Percentiles rank a stretch among this genome's conserved stretches.
phyloP scores from a whole-genome alignment of 1,140 invertebrate genomes.

The Chironomus striatipennis region DNA sequence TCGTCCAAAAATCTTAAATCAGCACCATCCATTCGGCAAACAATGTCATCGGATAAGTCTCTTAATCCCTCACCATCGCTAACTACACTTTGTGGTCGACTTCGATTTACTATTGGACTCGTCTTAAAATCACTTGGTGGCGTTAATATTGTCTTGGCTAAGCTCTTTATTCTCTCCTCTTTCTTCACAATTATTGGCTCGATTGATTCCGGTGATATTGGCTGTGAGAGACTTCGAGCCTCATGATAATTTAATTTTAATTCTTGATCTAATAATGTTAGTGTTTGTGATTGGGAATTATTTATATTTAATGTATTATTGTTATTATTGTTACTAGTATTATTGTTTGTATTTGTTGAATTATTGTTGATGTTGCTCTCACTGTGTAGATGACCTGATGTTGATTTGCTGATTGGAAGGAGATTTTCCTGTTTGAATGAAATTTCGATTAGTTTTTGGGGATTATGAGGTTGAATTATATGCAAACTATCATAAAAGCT shows the following conservation, averaged over 20 bases:
- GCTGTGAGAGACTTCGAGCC: conserved; percentile 25
- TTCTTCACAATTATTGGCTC: conserved; percentile 39
- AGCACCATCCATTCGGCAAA: conserved; percentile 67
- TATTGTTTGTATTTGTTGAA: background rate
- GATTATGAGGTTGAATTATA: no score
- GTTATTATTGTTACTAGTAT: conserved; percentile 32
- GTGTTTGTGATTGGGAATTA: background rate
- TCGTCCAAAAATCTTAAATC: conserved; percentile 85
- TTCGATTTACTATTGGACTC: conserved; percentile 54
- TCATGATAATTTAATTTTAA: background rate
- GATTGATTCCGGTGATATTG: conserved; percentile 39
- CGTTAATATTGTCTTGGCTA: conserved; percentile 57
- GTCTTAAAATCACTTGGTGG: conserved; percentile 64
- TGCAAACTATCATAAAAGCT: no score
- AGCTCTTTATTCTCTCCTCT: conserved; percentile 44
- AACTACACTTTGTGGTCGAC: conserved; percentile 43
- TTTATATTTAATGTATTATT: background rate
- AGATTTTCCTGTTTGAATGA: conserved; percentile 40
- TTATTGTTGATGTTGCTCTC: conserved; percentile 32
- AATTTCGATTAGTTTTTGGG: no score
- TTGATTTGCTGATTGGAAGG: conserved; percentile 36
- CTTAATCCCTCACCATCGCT: conserved; percentile 35
- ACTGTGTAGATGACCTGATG: conserved; percentile 34
- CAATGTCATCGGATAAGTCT: conserved; percentile 59
- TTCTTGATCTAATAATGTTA: background rate